Percentiles rank a stretch among this genome's conserved stretches.
phyloP scores from a whole-genome alignment of 2,888 invertebrate species.

The Drosophila stalkeri region DNA sequence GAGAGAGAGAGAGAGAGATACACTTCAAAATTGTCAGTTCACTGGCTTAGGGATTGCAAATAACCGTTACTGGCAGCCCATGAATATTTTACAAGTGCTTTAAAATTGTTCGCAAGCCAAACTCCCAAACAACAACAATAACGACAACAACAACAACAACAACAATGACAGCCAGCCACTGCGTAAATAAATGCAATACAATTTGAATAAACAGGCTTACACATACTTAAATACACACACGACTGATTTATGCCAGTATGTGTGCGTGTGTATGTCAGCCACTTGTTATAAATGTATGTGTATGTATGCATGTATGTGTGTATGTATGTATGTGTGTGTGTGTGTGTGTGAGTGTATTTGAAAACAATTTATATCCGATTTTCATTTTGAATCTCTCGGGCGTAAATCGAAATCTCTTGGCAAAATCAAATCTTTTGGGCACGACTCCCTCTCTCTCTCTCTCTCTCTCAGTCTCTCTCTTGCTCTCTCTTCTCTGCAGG shows the following conservation, averaged over 20 bases:
- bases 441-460: not conserved
- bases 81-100: slow-evolving; percentile 76
- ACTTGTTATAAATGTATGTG: slow-evolving; percentile 68
- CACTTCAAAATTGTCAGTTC: slow-evolving; percentile 22
- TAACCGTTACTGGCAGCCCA: slow-evolving; percentile 30
- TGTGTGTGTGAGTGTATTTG: slow-evolving; percentile 23
- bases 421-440: slow-evolving; percentile 37
- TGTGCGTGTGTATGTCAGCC: slow-evolving; percentile 57
- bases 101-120: slow-evolving; percentile 60
- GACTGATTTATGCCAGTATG: slow-evolving; percentile 27
- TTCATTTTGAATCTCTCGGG: slow-evolving; percentile 75
- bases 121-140: slow-evolving; percentile 15
- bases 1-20: not conserved
- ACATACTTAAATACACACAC: slow-evolving; percentile 67
- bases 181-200: slow-evolving; percentile 73
- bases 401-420: slow-evolving; percentile 56
- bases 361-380: slow-evolving; percentile 78
- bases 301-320: slow-evolving; percentile 15
- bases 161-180: slow-evolving; percentile 19
- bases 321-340: slow-evolving; percentile 18
- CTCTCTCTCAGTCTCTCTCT: not conserved
- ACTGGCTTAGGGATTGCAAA: slow-evolving; percentile 17
- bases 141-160: slow-evolving; percentile 24
- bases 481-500: not conserved
- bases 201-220: slow-evolving; percentile 80